Conservation (phyloP, 2,888 invertebrate species). For the Drosophila rellima region DNA sequence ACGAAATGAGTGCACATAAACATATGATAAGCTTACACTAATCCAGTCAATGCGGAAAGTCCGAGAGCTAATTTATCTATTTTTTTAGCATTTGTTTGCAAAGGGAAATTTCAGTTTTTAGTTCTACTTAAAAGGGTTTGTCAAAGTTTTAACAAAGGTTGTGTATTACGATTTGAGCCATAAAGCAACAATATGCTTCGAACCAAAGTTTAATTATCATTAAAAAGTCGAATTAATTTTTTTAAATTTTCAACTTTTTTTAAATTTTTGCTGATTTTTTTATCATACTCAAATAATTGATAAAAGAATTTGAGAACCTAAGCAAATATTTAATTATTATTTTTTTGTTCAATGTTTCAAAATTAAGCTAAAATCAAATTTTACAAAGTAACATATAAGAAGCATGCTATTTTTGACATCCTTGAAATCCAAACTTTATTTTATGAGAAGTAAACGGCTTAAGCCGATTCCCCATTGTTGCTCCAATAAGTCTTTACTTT, state of each 20-base stretch:
- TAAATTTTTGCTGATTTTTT: background rate
- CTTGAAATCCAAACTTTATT: too few species aligned
- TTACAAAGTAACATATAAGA: background rate
- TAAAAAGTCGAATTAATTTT: background rate
- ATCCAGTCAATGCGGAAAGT: background rate
- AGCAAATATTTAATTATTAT: background rate
- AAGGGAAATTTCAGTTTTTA: background rate
- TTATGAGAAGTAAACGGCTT: too few species aligned
- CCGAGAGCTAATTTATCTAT: too few species aligned
- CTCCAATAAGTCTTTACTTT: background rate
- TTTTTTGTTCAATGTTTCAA: background rate
- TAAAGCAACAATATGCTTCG: too few species aligned
- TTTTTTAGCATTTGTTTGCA: background rate
- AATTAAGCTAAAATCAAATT: background rate
- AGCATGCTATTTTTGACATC: too few species aligned
- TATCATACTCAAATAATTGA: background rate
- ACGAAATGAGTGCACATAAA: slow-evolving; percentile 19
- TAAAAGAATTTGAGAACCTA: background rate
- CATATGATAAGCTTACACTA: slow-evolving; percentile 13
- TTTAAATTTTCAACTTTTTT: background rate
- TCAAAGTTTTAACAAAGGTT: too few species aligned
- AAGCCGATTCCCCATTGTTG: too few species aligned
- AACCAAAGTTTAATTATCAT: too few species aligned
- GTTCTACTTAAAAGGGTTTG: background rate
- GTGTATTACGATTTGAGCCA: too few species aligned